phyloP scores from a whole-genome alignment of 2,888 invertebrate species.

The Pammene fasciana region DNA sequence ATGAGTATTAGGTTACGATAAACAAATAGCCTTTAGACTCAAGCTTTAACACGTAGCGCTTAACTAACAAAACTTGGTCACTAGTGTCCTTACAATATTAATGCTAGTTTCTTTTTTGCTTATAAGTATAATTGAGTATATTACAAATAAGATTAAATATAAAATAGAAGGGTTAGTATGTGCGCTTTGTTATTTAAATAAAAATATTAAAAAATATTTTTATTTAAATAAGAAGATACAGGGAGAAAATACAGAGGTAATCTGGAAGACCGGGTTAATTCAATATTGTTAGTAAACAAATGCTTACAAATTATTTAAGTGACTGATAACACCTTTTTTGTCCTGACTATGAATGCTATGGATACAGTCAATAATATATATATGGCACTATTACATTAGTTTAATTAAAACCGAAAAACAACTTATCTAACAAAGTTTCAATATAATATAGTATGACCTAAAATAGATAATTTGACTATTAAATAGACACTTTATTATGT shows the following conservation, averaged over 20 bases:
- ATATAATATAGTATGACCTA: no score
- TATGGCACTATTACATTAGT: no score
- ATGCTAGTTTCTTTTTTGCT: conserved; percentile 30
- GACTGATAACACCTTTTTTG: not conserved
- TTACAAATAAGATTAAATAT: conserved; percentile 16
- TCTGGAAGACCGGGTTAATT: conserved; percentile 20
- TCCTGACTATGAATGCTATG: not conserved
- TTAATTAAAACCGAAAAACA: no score
- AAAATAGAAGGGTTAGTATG: conserved; percentile 27
- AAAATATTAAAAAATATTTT: conserved; percentile 10
- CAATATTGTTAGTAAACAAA: no score
- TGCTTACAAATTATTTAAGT: not conserved
- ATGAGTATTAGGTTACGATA: conserved; percentile 70
- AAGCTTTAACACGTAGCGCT: conserved; percentile 76
- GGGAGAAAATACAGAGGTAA: conserved; percentile 14
- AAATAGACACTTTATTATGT: not conserved
- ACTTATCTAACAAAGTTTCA: no score
- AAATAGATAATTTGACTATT: no score
- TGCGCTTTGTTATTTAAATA: conserved; percentile 6
- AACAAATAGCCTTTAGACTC: conserved; percentile 56
- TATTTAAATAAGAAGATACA: no score
- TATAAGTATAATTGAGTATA: conserved; percentile 24
- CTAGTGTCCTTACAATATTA: conserved; percentile 57
- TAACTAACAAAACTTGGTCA: conserved; percentile 77
- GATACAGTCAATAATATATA: not conserved